These are phyloP conservation scores for Jacana jacana DNA, from an alignment of 2,113 vertebrate genomes.

Conservation along the genomic window DNA sequence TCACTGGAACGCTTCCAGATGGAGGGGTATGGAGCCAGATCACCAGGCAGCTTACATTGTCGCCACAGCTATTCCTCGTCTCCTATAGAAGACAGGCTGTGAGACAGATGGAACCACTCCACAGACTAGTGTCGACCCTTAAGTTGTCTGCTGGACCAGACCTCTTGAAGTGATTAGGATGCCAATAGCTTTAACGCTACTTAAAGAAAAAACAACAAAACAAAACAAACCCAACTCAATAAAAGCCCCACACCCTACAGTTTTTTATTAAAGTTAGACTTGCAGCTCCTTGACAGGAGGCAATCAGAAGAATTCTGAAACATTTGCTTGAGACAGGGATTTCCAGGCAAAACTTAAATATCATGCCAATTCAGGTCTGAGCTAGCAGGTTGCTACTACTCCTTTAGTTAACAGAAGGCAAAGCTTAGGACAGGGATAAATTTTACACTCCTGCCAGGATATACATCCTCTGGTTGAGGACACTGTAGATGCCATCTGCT, in stretches of 20 bases:
- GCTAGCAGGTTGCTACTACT: not conserved
- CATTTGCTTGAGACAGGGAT: not conserved
- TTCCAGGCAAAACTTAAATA: not conserved
- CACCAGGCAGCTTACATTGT: not conserved
- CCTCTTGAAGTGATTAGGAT: not conserved
- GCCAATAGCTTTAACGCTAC: not conserved
- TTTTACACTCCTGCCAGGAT: not conserved
- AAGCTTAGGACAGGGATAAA: not conserved
- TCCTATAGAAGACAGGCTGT: not conserved
- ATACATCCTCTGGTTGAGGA: not conserved
- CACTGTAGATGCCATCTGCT: not conserved
- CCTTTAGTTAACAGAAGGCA: not conserved
- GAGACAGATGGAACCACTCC: not conserved
- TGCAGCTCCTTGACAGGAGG: not conserved
- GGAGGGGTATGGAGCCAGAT: not conserved
- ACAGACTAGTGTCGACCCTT: rapidly evolving
- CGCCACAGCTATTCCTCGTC: not conserved
- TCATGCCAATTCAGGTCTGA: not conserved
- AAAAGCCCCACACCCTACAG: not conserved
- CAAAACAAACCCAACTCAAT: not conserved
- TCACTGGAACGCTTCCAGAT: not conserved
- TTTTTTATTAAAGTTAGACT: not conserved
- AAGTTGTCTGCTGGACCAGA: not conserved
- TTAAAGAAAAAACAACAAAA: not conserved
- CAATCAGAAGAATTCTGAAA: not conserved